phyloP scores from a whole-genome alignment of 2,888 invertebrate species.

The Bellardia bayeri region DNA sequence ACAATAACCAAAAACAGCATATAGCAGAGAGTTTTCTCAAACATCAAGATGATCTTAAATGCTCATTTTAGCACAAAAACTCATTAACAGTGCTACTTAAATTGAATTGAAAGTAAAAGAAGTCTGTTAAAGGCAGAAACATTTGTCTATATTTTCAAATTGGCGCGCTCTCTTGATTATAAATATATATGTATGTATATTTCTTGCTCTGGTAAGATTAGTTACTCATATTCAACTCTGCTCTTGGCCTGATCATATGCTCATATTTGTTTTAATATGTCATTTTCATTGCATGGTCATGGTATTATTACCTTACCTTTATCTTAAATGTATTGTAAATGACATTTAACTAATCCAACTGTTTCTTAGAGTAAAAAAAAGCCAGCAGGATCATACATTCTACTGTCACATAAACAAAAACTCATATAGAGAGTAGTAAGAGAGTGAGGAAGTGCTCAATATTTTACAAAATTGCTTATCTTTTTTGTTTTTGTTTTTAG shows the following conservation, averaged over 20 bases:
- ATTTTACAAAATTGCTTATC: conserved; percentile 47
- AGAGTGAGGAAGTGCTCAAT: conserved; percentile 69
- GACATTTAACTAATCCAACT: conserved; percentile 52
- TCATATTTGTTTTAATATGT: conserved; percentile 59
- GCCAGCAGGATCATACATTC: conserved; percentile 43
- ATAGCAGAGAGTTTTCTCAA: conserved; percentile 36
- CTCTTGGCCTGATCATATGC: conserved; percentile 53
- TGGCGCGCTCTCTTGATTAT: conserved; percentile 55
- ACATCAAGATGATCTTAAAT: conserved; percentile 69
- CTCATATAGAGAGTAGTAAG: conserved; percentile 36
- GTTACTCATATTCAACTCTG: conserved; percentile 33
- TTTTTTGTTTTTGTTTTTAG: conserved; percentile 30
- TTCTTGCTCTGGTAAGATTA: conserved; percentile 8
- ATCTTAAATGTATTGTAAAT: conserved; percentile 6
- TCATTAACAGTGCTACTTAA: conserved; percentile 51
- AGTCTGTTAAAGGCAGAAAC: neutral
- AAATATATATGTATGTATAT: neutral
- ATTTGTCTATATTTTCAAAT: conserved; percentile 55
- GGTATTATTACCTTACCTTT: conserved; percentile 66
- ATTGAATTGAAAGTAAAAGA: conserved; percentile 12
- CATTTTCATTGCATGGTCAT: conserved; percentile 69
- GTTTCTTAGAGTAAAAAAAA: conserved; percentile 36
- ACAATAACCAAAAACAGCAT: neutral
- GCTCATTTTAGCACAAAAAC: conserved; percentile 67
- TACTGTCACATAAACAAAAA: conserved; percentile 27